phyloP scores from a whole-genome alignment of 2,888 invertebrate genomes.

The Eupithecia dodoneata region DNA sequence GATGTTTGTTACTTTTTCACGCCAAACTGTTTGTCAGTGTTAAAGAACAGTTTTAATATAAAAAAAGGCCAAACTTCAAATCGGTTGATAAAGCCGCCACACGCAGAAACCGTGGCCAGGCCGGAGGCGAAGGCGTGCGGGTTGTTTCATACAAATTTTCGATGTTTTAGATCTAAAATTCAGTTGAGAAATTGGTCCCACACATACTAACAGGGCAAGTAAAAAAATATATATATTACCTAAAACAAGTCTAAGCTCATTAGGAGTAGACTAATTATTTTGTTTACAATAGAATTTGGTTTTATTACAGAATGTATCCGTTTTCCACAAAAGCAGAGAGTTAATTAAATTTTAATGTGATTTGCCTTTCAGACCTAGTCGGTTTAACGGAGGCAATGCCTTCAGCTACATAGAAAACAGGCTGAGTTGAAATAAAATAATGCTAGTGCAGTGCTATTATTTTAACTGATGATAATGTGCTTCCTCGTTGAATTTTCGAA shows the following conservation, averaged over 20 bases:
- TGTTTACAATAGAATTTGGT: background rate
- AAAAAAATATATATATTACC: background rate
- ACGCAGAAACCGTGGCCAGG: too few species aligned
- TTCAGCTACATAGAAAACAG: constrained; percentile 1
- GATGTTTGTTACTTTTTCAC: too few species aligned
- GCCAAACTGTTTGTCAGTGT: too few species aligned
- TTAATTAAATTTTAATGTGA: constrained; percentile 17
- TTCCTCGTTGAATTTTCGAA: too few species aligned
- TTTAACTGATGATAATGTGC: background rate
- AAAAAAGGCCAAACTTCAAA: too few species aligned
- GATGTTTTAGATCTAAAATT: too few species aligned
- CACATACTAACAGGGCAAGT: too few species aligned
- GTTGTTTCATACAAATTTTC: too few species aligned
- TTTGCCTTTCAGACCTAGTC: constrained; percentile 39
- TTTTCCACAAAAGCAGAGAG: constrained; percentile 2
- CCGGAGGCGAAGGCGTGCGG: too few species aligned
- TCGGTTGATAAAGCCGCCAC: too few species aligned
- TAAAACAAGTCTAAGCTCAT: background rate
- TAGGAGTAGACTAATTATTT: background rate
- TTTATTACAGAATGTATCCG: constrained; percentile 3
- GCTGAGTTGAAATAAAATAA: background rate
- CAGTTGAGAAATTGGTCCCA: too few species aligned
- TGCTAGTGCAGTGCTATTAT: background rate
- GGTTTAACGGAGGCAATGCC: background rate
- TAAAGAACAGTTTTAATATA: too few species aligned